These are phyloP conservation scores for Ceratina japonica DNA, from an alignment of 1,140 invertebrate species.

Conservation along the genomic window DNA sequence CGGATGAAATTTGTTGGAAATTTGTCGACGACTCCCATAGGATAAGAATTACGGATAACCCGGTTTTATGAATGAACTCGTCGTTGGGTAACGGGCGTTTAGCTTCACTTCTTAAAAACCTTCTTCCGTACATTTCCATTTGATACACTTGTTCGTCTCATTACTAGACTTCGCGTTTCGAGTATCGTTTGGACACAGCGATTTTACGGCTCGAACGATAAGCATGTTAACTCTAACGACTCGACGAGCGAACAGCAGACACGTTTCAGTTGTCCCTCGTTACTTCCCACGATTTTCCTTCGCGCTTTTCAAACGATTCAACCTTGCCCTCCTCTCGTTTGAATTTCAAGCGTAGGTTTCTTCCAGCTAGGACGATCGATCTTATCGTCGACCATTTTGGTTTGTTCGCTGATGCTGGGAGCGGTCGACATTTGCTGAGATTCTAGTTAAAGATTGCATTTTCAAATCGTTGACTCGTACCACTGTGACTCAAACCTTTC, in stretches of 20 bases:
- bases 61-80: too few relatives aligned
- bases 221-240: constrained; percentile 42
- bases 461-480: background rate
- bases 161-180: too few relatives aligned
- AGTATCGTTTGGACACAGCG: too few relatives aligned
- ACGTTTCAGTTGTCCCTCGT: constrained; percentile 9
- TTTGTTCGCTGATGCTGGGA: background rate
- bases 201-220: constrained; percentile 37
- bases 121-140: too few relatives aligned
- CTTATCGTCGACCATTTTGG: constrained; percentile 16
- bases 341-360: constrained; percentile 22
- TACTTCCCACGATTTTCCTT: constrained; percentile 40
- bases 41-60: too few relatives aligned
- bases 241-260: constrained; percentile 31
- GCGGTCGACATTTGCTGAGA: background rate
- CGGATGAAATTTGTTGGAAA: too few relatives aligned
- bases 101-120: too few relatives aligned
- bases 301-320: constrained; percentile 15
- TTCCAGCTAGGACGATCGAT: constrained; percentile 5
- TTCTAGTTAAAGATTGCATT: background rate
- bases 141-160: too few relatives aligned
- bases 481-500: too few relatives aligned
- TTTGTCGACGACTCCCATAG: too few relatives aligned
- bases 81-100: too few relatives aligned
- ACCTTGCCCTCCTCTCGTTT: background rate